Conservation (phyloP, 2,888 invertebrate genomes). For the Monopis laevigella region DNA sequence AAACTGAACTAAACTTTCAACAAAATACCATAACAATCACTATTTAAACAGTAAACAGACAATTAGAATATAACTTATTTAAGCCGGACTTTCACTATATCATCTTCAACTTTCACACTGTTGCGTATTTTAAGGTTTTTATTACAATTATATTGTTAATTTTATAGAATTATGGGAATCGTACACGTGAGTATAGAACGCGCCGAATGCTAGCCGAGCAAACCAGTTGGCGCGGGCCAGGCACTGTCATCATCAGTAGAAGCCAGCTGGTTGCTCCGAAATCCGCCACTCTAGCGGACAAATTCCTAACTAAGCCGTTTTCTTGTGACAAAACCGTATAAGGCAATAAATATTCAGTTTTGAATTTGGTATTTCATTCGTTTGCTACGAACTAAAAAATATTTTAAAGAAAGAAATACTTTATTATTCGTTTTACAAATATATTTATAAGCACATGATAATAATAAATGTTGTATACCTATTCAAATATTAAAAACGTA, state of each 20-base stretch:
- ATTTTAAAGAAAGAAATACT: too few relatives aligned
- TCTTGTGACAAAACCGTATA: constrained; percentile 11
- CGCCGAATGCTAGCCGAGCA: constrained; percentile 30
- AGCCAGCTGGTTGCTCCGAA: constrained; percentile 44
- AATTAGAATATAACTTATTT: constrained; percentile 12
- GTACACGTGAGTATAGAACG: constrained; percentile 37
- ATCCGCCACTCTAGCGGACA: constrained; percentile 51
- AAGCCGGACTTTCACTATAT: constrained; percentile 19
- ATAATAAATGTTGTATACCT: too few relatives aligned
- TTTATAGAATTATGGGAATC: constrained; percentile 20
- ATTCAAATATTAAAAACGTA: too few relatives aligned
- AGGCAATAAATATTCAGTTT: constrained; percentile 5
- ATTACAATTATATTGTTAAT: background rate
- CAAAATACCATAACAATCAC: constrained; percentile 28
- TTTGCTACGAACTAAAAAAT: too few relatives aligned
- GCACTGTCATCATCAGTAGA: constrained; percentile 38
- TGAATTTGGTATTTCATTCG: too few relatives aligned
- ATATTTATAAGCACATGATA: too few relatives aligned
- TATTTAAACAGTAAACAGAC: constrained; percentile 22
- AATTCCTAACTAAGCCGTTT: constrained; percentile 43
- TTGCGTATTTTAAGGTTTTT: constrained; percentile 23
- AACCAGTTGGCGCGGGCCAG: constrained; percentile 36
- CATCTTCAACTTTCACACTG: constrained; percentile 31
- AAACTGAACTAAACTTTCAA: constrained; percentile 36
- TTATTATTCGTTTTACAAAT: too few relatives aligned